Base-by-base conservation (phyloP, 2,888 invertebrate genomes). In the Drosophila yooni region DNA sequence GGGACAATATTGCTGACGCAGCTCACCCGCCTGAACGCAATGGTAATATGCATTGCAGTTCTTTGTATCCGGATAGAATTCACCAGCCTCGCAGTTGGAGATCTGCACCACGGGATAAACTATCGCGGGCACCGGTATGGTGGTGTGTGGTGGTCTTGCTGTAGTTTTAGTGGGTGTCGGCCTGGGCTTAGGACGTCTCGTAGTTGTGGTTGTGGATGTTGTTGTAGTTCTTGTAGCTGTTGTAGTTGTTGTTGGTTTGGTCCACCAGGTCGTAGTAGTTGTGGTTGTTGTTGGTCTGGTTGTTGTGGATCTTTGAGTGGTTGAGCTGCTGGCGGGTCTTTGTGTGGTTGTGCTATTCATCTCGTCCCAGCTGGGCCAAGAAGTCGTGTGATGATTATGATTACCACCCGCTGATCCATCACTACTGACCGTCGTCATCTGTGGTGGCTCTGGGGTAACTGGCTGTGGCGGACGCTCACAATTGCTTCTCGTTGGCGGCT, bases 1-100 rank as follows among this genome's bases (percentile, higher is more conserved):
- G 0, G 97, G 96, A 89, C 97, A 97, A 77, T 95, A 95, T 81
- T 97, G 96, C 77, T 95, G 95, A 38, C 94, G 94, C 90, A 96
- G 93, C 65, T 95, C 95, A 0, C 97, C 97, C 2, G 95, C 94
- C 5, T 82, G 75, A 31, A 96, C 95, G 88, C 98, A 98, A 81
- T 96, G 95, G 81, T 96, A 95, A 91, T 97, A 98, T 0, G 95
- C 95, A 66, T 95, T 95, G 88, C 98, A 98, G 87, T 96, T 96
- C 0, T 92, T 93, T 0, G 95, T 94, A 69, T 97, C 96, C 0
- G 95, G 93, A 53, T 94, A 93, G 85, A 94, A 95, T 43, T 94
- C 93, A 0, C 94, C 95, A 78, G 94, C 94, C n/a, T 83, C 76
- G 36, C 93, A 93, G 74, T 92, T 92, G 52, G 94, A 93, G 1